Evolutionary conservation across 2,888 invertebrate species (phyloP), one percentile per base, ranked within the genome.

Genomic region (Microctonus brassicae): DNA sequence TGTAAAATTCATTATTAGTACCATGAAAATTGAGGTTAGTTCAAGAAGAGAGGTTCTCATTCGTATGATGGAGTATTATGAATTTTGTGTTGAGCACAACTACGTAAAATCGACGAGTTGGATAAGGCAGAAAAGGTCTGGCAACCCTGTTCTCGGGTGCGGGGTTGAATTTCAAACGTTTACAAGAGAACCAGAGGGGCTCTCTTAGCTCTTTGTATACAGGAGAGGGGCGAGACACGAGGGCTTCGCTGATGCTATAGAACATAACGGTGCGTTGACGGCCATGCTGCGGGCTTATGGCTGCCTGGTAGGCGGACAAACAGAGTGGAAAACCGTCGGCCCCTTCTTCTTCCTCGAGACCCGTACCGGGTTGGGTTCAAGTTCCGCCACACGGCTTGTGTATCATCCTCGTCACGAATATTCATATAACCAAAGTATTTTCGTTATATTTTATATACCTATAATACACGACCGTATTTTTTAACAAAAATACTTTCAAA

Each of bases 121-220:
- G 29, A 29, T 47, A 47, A 20, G 47, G 39, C 47, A 36, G n/a
- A n/a, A 52, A 63, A 76, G 75, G 79, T 79, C 80, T 77, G 83
- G 83, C 83, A 84, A 84, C 84, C 79, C 79, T 80, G 84, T 61
- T 36, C 71, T 65, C 47, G 73, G 63, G 73, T 75, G 77, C 82
- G 81, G 84, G 85, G 84, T 84, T 85, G 84, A 83, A 85, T 84
- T 85, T 85, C 85, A 84, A 84, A 80, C 83, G 81, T 80, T 79
- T 79, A 80, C 80, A 47, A 4, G 81, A 82, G 80, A 82, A 81
- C 81, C 47, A 47, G 78, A 80, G 78, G 79, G 80, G 78, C 77
- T 79, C 61, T 52, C 20, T 42, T 36, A 24, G 26, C 36, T 64
- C 58, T 36, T 57, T 65, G 26, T 74, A 60, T 42, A 66, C 20